phyloP scores from a whole-genome alignment of 2,888 invertebrate species.

The Eustalomyia histrio region DNA sequence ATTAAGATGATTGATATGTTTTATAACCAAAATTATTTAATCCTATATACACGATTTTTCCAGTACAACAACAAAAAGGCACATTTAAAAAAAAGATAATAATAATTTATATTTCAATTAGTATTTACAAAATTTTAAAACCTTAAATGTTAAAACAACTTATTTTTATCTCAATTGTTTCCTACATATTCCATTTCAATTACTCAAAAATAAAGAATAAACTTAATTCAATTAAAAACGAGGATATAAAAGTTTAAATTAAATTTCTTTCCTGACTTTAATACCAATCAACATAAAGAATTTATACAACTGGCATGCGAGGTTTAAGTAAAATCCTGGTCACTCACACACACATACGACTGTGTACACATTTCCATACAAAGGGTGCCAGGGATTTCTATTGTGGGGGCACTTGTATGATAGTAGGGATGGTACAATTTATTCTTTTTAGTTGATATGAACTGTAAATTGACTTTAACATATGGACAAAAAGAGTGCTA shows the following conservation, averaged over 20 bases:
- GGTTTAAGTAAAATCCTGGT: constrained; percentile 16
- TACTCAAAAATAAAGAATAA: not conserved
- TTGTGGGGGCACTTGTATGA: no score
- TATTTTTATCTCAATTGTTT: no score
- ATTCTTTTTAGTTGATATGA: constrained; percentile 6
- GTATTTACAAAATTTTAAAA: no score
- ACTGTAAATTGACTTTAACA: constrained; percentile 46
- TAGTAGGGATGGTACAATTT: not conserved
- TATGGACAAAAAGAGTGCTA: constrained; percentile 13
- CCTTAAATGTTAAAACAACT: no score
- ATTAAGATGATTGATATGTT: no score
- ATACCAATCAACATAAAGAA: constrained; percentile 14
- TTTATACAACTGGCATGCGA: constrained; percentile 2
- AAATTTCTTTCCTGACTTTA: constrained; percentile 17
- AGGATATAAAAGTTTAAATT: constrained; percentile 20
- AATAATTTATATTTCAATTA: no score
- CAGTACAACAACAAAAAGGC: no score
- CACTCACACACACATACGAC: not conserved
- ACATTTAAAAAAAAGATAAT: no score
- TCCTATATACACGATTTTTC: no score
- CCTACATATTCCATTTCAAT: not conserved
- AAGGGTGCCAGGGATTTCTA: no score
- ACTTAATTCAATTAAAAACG: constrained; percentile 17
- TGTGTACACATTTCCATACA: not conserved
- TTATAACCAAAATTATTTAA: no score